Percentiles rank a stretch among this genome's conserved stretches.
phyloP scores from a whole-genome alignment of 2,797 vertebrate genomes.

The Alcedo quadribrachys region DNA sequence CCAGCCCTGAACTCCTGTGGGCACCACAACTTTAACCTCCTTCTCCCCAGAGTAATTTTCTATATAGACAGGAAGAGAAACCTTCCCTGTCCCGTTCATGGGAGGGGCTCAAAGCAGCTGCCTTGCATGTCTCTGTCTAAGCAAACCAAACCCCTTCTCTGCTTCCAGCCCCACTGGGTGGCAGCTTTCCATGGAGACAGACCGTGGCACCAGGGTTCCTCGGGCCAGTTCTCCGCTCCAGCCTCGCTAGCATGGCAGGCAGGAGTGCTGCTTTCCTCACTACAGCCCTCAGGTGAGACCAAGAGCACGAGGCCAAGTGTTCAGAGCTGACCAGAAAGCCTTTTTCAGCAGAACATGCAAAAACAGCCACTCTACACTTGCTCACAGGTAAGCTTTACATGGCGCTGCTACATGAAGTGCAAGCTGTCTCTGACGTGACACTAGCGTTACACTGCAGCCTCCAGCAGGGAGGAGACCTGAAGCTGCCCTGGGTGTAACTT shows the following conservation, averaged over 20 bases:
- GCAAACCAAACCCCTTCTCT: background rate
- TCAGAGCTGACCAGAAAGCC: slow-evolving; percentile 58
- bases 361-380: slow-evolving; percentile 51
- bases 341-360: slow-evolving; percentile 67
- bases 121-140: background rate
- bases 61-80: background rate
- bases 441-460: background rate
- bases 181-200: background rate
- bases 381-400: slow-evolving; percentile 47
- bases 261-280: background rate
- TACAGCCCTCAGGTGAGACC: background rate
- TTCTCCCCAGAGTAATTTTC: background rate
- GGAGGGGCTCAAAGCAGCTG: background rate
- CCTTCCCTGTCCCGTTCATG: background rate
- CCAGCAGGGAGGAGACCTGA: slow-evolving; percentile 23
- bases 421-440: slow-evolving; percentile 33
- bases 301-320: slow-evolving; percentile 1
- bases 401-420: slow-evolving; percentile 42
- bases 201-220: background rate
- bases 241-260: background rate
- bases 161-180: background rate
- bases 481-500: slow-evolving; percentile 13
- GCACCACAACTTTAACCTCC: background rate
- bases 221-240: background rate
- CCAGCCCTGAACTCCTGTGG: background rate